These are phyloP conservation scores for Ametastegia equiseti DNA, from an alignment of 2,888 invertebrate genomes.

Conservation along the genomic window DNA sequence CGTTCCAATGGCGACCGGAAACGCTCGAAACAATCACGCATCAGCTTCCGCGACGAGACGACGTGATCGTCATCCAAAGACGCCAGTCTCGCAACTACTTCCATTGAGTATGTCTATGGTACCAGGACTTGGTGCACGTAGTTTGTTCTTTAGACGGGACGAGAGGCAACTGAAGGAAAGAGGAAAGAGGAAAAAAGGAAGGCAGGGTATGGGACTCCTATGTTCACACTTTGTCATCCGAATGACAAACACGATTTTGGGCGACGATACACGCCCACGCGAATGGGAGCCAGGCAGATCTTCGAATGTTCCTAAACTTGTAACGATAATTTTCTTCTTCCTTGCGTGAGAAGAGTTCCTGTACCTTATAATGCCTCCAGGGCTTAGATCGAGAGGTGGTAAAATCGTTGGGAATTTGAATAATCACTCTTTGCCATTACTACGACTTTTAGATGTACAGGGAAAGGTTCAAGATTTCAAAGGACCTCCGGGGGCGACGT, in stretches of 20 bases:
- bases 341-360: not conserved
- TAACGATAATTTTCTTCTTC: conserved; percentile 16
- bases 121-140: conserved; percentile 25
- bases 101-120: conserved; percentile 10
- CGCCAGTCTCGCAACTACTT: conserved; percentile 23
- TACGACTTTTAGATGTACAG: not conserved
- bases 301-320: conserved; percentile 47
- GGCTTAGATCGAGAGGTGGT: conserved; percentile 13
- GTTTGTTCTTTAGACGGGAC: conserved; percentile 25
- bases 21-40: conserved; percentile 65
- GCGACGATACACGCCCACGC: conserved; percentile 53
- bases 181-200: conserved; percentile 28
- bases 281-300: conserved; percentile 43
- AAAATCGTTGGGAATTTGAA: not conserved
- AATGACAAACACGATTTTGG: conserved; percentile 61
- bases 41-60: conserved; percentile 56
- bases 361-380: not conserved
- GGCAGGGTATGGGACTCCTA: conserved; percentile 10
- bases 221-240: conserved; percentile 60
- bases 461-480: conserved; percentile 2
- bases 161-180: too few relatives aligned
- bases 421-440: conserved; percentile 9
- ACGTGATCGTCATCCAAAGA: conserved; percentile 61
- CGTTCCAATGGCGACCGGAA: conserved; percentile 59
- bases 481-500: not conserved